Base-by-base conservation (phyloP, 2,888 invertebrate genomes). In the Drosophila vallismaia region DNA sequence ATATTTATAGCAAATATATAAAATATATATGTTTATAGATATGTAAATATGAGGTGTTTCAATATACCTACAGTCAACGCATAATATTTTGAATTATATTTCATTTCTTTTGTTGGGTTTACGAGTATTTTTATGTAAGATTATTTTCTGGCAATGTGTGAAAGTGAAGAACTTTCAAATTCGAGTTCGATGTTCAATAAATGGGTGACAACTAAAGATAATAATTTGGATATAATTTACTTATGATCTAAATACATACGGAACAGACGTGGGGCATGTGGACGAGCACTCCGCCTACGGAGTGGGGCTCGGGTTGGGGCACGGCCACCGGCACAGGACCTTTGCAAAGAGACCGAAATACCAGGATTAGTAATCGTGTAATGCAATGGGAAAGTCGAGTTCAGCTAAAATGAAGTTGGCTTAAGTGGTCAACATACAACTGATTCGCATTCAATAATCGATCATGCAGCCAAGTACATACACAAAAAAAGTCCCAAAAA, bases 231-330 rank as follows among this genome's bases (percentile, higher is more conserved):
- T 46, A 53, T 44, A 40, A 19, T 58, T 58, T 67, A 62, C 33
- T 67, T 72, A 69, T 59, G 55, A 56, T 69, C 62, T 42, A 67
- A 82, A 87, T 89, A 91, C 92, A 91, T 91, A 92, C 93, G 92
- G 93, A 93, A 94, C 95, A 93, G 93, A 97, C 97, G 93, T 97
- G 97, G 78, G 97, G 97, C 97, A 97, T 97, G 91, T 97, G 96
- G 79, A 96, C 97, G 88, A 97, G 93, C 74, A 97, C 96, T 58
- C 96, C 97, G 75, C 97, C 96, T 63, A 97, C 95, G 29, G 94
- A 95, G 92, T 94, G 94, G 71, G 94, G 94, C 91, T 96, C 96
- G 51, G 95, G 94, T 79, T 94, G 93, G 50, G 94, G 94, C 36
- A 92, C 92, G 40, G 92, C 91, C 55, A 92, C 91, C 9, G 94